Evolutionary conservation across 53 echinoderm and acorn worm species (phyloP).

Genomic region (Paracentrotus lividus): DNA sequence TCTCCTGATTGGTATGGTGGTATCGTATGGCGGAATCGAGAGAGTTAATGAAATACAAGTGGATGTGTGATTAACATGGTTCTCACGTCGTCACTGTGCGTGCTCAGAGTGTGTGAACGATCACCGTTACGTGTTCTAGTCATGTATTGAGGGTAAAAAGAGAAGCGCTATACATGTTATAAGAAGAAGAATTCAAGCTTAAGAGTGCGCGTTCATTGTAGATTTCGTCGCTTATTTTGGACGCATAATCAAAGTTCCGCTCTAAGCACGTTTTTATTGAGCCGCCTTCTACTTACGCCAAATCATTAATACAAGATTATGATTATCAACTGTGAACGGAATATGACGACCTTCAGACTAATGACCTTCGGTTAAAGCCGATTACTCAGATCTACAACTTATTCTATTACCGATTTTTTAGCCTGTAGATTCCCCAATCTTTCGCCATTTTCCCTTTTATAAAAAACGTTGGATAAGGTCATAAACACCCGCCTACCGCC

Average conservation of each 20-base stretch:
- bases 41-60: not conserved
- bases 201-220: constrained; percentile 28
- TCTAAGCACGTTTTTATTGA: constrained; percentile 67
- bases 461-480: constrained; percentile 34
- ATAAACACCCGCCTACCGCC: constrained; percentile 19
- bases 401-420: not conserved
- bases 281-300: constrained; percentile 68
- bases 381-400: constrained; percentile 49
- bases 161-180: no score
- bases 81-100: constrained; percentile 37
- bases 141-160: constrained; percentile 3
- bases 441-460: not conserved
- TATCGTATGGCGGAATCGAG: not conserved
- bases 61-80: constrained; percentile 43
- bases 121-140: constrained; percentile 44
- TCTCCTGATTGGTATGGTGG: not conserved
- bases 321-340: constrained; percentile 66
- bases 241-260: constrained; percentile 60
- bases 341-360: constrained; percentile 55
- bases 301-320: constrained; percentile 70
- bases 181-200: not conserved
- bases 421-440: not conserved
- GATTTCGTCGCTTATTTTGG: constrained; percentile 15
- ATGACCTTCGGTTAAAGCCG: constrained; percentile 65
- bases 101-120: constrained; percentile 3